Evolutionary conservation across 1,140 invertebrate genomes (phyloP).

Genomic region (Drosophila repletoides): DNA sequence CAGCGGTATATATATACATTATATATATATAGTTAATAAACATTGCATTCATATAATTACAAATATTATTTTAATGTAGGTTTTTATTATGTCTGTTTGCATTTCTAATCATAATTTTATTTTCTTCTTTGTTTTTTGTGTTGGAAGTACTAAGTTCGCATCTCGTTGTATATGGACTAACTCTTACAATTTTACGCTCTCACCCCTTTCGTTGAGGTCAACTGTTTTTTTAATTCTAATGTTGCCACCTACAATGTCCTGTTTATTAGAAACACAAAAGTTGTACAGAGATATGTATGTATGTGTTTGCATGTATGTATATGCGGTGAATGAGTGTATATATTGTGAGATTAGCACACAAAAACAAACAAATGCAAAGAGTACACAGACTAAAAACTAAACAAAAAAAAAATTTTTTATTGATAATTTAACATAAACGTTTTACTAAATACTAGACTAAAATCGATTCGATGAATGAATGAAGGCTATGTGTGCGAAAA

Average conservation of each 20-base stretch:
- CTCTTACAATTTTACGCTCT: constrained; percentile 1
- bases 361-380: constrained; percentile 23
- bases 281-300: constrained; percentile 15
- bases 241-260: constrained; percentile 55
- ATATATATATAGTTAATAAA: constrained; percentile 11
- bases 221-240: constrained; percentile 53
- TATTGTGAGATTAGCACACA: constrained; percentile 18
- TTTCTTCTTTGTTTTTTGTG: constrained; percentile 27
- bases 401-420: constrained; percentile 9
- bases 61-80: constrained; percentile 34
- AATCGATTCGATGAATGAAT: constrained; percentile 1
- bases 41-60: constrained; percentile 1
- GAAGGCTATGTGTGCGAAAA: constrained; percentile 17
- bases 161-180: constrained; percentile 67
- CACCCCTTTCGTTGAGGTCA: constrained; percentile 27
- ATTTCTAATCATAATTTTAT: too few relatives aligned
- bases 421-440: constrained; percentile 10
- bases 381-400: constrained; percentile 24
- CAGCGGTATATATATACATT: constrained; percentile 13
- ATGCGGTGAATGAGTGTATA: too few relatives aligned
- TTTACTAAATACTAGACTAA: constrained; percentile 37
- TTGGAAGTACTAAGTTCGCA: constrained; percentile 72
- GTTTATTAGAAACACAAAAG: constrained; percentile 25
- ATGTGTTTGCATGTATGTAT: constrained; percentile 24
- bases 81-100: constrained; percentile 24